Evolutionary conservation across 2,888 invertebrate genomes (phyloP), one percentile per base, ranked within the genome.

Genomic region (Lasioglossum malachurum): DNA sequence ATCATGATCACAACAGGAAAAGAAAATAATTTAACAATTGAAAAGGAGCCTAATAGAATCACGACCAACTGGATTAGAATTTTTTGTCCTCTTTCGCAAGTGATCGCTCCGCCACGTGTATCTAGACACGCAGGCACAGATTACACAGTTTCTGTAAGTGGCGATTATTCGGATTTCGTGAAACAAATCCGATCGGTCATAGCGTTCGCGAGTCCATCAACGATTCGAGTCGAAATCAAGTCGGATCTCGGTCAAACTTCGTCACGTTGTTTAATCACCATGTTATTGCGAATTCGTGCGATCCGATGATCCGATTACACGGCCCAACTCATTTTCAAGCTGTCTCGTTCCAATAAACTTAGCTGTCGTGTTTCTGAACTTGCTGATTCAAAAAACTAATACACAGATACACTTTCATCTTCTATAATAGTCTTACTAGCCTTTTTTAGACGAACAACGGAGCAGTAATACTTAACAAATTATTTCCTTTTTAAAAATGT

Each of bases 121-220:
- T 53, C 8, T 23, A 3, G 53, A 53, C 23, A 27, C 60, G 60
- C 60, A 27, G 27, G 1, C 27, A 60, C 27, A 27, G 27, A 60
- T 60, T 14, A 12, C 27, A 14, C 38, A 27, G 53, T 69, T 83
- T 77, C 74, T 44, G 27, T 57, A 16, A 53, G 1, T 49, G 27
- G 19, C 31, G 31, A 49, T 86, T 74, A 84, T n/a, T 41, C 78
- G 75, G 75, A 31, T 80, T 31, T 53, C 19, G 23, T 31, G 81
- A 72, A 53, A 53, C 78, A 81, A 81, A 86, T 86, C 73, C 27
- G 57, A 77, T 77, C 69, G 64, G 74, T 80, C 67, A 76, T 49
- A 72, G 67, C 35, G 27, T 44, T 49, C 79, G 35, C 35, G 53
- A 82, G 10, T 69, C 78, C 60, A 31, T 49, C 60, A 53, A 64